Conservation (phyloP, 2,888 invertebrate species). For the Drosophila percnosoma region DNA sequence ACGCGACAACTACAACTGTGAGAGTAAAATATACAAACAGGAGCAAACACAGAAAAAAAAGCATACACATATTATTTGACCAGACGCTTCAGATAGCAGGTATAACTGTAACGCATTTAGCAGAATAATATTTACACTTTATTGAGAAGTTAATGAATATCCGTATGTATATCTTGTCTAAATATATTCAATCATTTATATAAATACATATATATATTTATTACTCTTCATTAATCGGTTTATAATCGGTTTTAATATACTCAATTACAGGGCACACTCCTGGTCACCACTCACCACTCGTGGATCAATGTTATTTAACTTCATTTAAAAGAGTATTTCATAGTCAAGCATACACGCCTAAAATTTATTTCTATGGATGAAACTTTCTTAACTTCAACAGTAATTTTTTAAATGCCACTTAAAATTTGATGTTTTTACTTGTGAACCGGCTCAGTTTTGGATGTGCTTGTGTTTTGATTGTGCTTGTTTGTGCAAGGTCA, state of each 20-base stretch:
- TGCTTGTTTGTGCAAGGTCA: conserved; percentile 18
- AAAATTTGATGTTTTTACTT: conserved; percentile 4
- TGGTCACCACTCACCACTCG: background rate
- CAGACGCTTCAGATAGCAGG: background rate
- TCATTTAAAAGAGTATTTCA: background rate
- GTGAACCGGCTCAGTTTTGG: background rate
- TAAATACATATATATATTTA: too few relatives aligned
- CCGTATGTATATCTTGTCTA: background rate
- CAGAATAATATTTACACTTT: background rate
- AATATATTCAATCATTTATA: background rate
- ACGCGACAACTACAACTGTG: conserved; percentile 23
- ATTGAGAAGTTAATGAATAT: background rate
- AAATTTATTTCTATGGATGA: background rate
- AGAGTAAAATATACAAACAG: conserved; percentile 30
- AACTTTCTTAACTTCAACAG: background rate
- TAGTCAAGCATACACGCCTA: background rate
- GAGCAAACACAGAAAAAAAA: background rate
- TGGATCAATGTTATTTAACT: background rate
- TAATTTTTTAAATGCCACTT: conserved; percentile 11
- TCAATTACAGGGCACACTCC: background rate
- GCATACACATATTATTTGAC: background rate
- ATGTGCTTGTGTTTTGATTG: background rate
- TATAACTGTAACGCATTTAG: conserved; percentile 3
- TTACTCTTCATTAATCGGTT: background rate
- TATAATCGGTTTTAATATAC: background rate